Percentiles rank a stretch among this genome's conserved stretches.
phyloP scores from a whole-genome alignment of 2,888 invertebrate species.

The Leuctra nigra region DNA sequence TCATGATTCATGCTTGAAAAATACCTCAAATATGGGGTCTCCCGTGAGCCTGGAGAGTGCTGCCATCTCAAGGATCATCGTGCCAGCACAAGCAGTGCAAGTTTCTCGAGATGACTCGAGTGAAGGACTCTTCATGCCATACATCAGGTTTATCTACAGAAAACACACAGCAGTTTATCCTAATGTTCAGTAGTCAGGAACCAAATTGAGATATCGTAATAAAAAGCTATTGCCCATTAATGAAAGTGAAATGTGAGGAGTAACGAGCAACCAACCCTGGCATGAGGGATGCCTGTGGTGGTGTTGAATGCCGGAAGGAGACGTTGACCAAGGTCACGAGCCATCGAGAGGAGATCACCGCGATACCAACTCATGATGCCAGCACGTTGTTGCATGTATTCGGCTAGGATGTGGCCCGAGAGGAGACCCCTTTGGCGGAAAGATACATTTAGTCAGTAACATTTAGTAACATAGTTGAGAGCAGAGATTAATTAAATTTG shows the following conservation, averaged over 20 bases:
- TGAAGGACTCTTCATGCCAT: constrained; percentile 72
- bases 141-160: constrained; percentile 65
- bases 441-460: too few relatives aligned
- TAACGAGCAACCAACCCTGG: constrained; percentile 67
- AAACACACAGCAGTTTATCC: constrained; percentile 3
- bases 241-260: constrained; percentile 19
- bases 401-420: constrained; percentile 86
- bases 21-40: constrained; percentile 78
- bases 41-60: constrained; percentile 89
- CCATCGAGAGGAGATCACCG: constrained; percentile 81
- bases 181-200: too few relatives aligned
- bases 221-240: background rate
- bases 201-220: too few relatives aligned
- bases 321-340: constrained; percentile 86
- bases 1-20: too few relatives aligned
- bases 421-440: constrained; percentile 88
- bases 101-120: constrained; percentile 77
- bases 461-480: too few relatives aligned
- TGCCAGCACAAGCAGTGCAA: constrained; percentile 97
- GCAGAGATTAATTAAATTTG: too few relatives aligned
- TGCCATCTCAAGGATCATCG: constrained; percentile 96
- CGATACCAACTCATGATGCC: constrained; percentile 76
- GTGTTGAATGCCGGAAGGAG: constrained; percentile 98
- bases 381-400: constrained; percentile 67
- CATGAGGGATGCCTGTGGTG: constrained; percentile 93